Evolutionary conservation across 2,797 vertebrate genomes (phyloP).

Genomic region (Peromyscus aztecus): DNA sequence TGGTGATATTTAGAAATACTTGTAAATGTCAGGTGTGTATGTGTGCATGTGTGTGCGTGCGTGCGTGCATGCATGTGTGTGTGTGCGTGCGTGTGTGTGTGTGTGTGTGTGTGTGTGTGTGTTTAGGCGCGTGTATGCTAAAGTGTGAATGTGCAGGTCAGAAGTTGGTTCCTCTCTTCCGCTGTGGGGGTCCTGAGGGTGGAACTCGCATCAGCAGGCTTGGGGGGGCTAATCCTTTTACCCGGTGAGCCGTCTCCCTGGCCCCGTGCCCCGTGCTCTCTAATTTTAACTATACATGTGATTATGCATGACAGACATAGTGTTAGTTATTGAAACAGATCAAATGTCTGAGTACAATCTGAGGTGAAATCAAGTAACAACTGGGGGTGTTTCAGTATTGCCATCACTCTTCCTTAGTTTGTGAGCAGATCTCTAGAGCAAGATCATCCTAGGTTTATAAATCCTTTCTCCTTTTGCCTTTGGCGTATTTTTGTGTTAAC

Average conservation of each 20-base stretch:
- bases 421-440: neutral
- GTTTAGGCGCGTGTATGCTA: too few relatives aligned
- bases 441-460: neutral
- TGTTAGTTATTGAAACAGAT: neutral
- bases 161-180: neutral
- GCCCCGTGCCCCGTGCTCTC: neutral
- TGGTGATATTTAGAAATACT: neutral
- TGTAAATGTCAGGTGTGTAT: neutral
- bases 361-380: neutral
- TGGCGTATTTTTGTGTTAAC: neutral
- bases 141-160: neutral
- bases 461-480: neutral
- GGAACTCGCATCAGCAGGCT: neutral
- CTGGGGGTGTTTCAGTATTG: neutral
- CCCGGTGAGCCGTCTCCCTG: neutral
- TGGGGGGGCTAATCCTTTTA: neutral
- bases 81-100: too few relatives aligned
- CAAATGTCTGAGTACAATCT: neutral
- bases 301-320: neutral
- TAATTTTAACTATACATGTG: neutral
- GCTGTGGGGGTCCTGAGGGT: neutral
- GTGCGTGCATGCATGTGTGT: too few relatives aligned
- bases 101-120: neutral
- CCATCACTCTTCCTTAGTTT: neutral
- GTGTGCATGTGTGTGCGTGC: neutral